Evolutionary conservation across 2,113 vertebrate species (phyloP), one percentile per base, ranked within the genome.

Genomic region (Nothobranchius furzeri): DNA sequence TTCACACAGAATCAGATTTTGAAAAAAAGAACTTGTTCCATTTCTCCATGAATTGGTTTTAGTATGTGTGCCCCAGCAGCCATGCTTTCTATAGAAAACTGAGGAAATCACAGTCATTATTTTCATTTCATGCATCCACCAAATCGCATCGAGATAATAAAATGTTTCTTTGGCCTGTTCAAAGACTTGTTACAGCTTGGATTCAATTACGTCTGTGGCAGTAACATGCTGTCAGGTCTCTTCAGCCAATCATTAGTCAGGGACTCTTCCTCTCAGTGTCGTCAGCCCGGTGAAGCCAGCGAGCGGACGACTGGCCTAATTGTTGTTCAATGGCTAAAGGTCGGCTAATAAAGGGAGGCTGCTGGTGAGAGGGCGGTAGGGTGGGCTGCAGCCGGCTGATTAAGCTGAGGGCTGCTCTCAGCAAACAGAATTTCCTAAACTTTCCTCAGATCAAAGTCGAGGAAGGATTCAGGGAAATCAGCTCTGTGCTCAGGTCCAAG

Each of bases 201-300:
- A 94, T 94, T 95, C 93, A 95, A 95, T 94, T 95, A 95, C 91
- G 90, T 91, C 91, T 91, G 75, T 73, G 91, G 93, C 92, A 92
- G 87, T 91, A 94, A 91, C 93, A 90, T 83, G 87, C 93, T 94
- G 91, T 95, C 93, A 93, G 89, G 77, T 93, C 93, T 94, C 92
- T 94, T 95, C 93, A 94, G 90, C 89, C 92, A 94, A 93, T 94
- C 93, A 95, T 95, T 95, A 95, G 90, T 93, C 89, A 92, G 90
- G 89, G 89, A 92, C 90, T 91, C 87, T 90, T 92, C 89, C 90
- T 85, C 78, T 52, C 10, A 20, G 73, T 88, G 86, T 74, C 90
- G 89, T 81, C 84, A 61, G 76, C 71, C 42, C 56, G 75, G 79
- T 74, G 60, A 37, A 84, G 68, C 64, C 48, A 53, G 87, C 58